Evolutionary conservation across 2,888 invertebrate genomes (phyloP), one percentile per base, ranked within the genome.

Genomic region (Falcaria lacertinaria): DNA sequence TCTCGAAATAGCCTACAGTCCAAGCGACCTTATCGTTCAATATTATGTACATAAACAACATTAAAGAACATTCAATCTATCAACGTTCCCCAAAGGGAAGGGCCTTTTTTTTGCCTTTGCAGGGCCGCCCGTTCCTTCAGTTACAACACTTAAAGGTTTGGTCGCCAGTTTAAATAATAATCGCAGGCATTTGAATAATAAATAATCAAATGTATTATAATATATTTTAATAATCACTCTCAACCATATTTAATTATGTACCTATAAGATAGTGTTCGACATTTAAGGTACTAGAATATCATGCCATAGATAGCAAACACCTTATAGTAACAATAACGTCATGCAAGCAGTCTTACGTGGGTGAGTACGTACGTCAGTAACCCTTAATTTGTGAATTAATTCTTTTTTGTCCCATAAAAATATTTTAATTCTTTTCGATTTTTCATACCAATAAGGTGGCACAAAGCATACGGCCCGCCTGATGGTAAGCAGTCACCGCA

Each of bases 1-100:
- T 82, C 74, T 75, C 68, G 73, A 76, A 77, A 72, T 83, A 84
- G 80, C 74, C 82, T 86, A 85, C 79, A 64, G 54, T 73, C 75
- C 76, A 88, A 86, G 87, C 87, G 69, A 76, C 65, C 77, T 84
- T 76, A 77, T 60, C 66, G 61, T 74, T 62, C 74, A 76, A 77
- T 85, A 86, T 7, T 28, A 28, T 85, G 57, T 86, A 84, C 83
- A 85, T 69, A 64, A 80, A 81, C 82, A 76, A 77, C 54, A 66
- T 74, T 66, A 69, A n/a, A n/a, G 64, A 77, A 74, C 67, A 67
- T 63, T 69, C 65, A 64, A 62, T n/a, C n/a, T n/a, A n/a, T n/a
- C 37, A 37, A 22, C 60, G 53, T 64, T 52, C 59, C n/a, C n/a
- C n/a, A n/a, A n/a, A n/a, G n/a, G n/a, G n/a, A n/a, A n/a, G n/a